Base-by-base conservation (phyloP, 1,140 invertebrate genomes). In the Hermatobates lingyangjiaoensis region DNA sequence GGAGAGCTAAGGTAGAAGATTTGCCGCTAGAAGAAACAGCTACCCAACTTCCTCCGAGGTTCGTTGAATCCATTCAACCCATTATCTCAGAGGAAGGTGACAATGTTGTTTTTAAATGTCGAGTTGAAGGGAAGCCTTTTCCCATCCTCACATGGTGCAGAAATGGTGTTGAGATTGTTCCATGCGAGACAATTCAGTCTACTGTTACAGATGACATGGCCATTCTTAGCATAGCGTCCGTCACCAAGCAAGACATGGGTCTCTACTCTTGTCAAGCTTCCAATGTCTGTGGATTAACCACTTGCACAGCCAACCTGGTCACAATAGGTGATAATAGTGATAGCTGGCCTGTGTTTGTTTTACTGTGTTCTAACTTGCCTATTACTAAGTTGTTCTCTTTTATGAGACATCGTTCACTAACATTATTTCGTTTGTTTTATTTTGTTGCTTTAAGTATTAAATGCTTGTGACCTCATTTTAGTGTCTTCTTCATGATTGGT, bases 261-360 rank as follows among this genome's bases (percentile, higher is more conserved):
- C 75, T 83, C 54, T 87, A 88, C 66, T 79, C 80, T 10, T 86
- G 82, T 62, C 76, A 74, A 62, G 83, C 83, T 5, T 74, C 75
- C 25, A 90, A 89, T 66, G 64, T 72, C 14, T 78, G 77, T 54
- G 86, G 86, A 28, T 78, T 81, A 52, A 81, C 79, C n/a, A 80
- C 79, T 21, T 83, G 82, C 25, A 80, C 79, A 38, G 80, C 80
- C 20, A 80, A 80, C 62, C 68, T 89, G 48, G 71, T 77, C 53
- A 75, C 82, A 59, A 71, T 79, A 69, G 75, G 75, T 77, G 77
- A 54, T 61, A 26, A 23, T 7, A 45, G 50, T 52, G 40, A 21
- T 20, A 38, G 20, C 18, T 30, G 45, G 52, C 30, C 48, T 54
- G 53, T 59, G 39, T 45, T 38, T 27, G 4, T 34, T 52, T 56